phyloP scores from a whole-genome alignment of 2,888 invertebrate genomes.

The Kuschelorhynchus macadamiae region DNA sequence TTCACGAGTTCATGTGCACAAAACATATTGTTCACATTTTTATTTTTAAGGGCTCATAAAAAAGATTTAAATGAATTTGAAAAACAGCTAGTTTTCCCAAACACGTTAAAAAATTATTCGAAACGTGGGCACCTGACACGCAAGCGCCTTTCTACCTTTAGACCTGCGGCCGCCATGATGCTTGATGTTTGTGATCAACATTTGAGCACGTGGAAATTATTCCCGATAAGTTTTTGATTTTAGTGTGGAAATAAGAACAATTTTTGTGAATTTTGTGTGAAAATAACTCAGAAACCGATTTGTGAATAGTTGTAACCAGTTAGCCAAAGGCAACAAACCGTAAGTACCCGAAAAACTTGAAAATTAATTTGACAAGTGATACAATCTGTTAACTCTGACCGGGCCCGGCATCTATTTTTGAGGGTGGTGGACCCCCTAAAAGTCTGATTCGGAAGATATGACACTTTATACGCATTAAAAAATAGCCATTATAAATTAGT shows the following conservation, averaged over 20 bases:
- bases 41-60: no score
- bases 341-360: conserved; percentile 56
- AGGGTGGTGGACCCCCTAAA: conserved; percentile 20
- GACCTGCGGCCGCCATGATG: neutral
- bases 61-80: no score
- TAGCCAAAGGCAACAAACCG: conserved; percentile 54
- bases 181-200: conserved; percentile 65
- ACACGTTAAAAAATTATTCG: no score
- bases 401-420: conserved; percentile 59
- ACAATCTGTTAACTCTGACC: conserved; percentile 59
- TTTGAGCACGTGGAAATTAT: conserved; percentile 78
- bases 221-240: conserved; percentile 51
- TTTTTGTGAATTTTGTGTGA: conserved; percentile 52
- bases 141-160: no score
- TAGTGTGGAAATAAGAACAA: conserved; percentile 49
- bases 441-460: conserved; percentile 1
- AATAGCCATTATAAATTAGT: no score
- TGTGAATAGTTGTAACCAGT: conserved; percentile 37
- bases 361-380: conserved; percentile 38
- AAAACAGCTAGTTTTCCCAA: no score
- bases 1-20: no score
- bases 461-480: no score
- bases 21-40: no score
- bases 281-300: conserved; percentile 45
- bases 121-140: no score